These are phyloP conservation scores for Ellobium chinense DNA, from an alignment of 2,888 invertebrate genomes.

Conservation along the genomic window DNA sequence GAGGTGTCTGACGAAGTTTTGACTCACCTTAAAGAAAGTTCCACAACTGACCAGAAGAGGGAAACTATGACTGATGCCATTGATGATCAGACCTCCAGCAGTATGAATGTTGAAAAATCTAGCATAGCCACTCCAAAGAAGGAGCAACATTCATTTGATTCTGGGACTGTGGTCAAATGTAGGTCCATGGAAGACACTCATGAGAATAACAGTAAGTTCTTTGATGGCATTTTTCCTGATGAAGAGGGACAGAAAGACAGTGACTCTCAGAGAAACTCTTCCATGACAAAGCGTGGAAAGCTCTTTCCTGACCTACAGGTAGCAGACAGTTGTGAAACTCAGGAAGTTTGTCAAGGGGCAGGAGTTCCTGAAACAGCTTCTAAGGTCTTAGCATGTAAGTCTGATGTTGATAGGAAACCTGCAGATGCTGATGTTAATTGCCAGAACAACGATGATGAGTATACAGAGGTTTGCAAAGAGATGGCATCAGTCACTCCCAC, in stretches of 20 bases:
- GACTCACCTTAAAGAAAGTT: too few relatives aligned
- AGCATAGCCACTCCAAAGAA: constrained; percentile 31
- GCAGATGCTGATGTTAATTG: background rate
- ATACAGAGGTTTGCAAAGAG: background rate
- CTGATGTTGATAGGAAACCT: background rate
- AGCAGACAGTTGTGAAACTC: background rate
- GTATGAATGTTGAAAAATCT: too few relatives aligned
- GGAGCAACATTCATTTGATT: constrained; percentile 1
- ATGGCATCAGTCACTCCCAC: background rate
- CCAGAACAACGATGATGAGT: background rate
- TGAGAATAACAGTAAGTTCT: background rate
- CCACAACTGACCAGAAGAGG: background rate
- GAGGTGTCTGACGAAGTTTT: background rate
- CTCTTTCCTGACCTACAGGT: constrained; percentile 23
- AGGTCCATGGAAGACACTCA: constrained; percentile 19
- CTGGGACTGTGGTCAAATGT: constrained; percentile 47
- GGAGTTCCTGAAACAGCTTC: background rate
- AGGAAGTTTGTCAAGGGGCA: background rate
- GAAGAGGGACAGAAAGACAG: background rate
- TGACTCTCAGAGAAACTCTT: background rate
- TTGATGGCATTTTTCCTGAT: constrained; percentile 3
- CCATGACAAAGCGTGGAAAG: background rate
- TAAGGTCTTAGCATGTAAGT: background rate
- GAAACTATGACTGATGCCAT: background rate
- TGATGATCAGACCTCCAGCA: too few relatives aligned